Conservation (phyloP, 1,140 invertebrate genomes). For the Drosophila hydei region DNA sequence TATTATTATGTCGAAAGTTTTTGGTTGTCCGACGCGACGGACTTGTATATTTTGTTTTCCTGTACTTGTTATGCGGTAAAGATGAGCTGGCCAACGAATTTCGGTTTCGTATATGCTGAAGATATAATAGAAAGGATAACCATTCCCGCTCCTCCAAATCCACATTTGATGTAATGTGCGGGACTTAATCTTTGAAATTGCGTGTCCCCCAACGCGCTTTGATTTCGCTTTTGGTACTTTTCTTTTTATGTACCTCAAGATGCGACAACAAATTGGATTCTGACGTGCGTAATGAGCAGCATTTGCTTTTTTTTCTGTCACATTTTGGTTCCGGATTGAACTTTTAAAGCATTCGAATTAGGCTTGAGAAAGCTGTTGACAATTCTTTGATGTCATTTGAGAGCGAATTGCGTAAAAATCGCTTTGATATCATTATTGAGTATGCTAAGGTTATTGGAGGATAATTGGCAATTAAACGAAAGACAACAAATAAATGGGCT, state of each 20-base stretch:
- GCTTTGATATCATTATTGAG: constrained; percentile 36
- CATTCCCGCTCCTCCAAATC: not conserved
- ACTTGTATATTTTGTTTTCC: constrained; percentile 44
- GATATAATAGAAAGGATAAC: constrained; percentile 51
- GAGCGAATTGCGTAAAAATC: constrained; percentile 38
- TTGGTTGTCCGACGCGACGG: constrained; percentile 21
- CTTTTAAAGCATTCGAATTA: constrained; percentile 5
- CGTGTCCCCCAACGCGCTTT: constrained; percentile 59
- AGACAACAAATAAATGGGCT: too few relatives aligned
- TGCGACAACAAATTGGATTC: constrained; percentile 80
- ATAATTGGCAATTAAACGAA: constrained; percentile 12
- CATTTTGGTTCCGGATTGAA: constrained; percentile 4
- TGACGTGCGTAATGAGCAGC: constrained; percentile 74
- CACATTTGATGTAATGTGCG: constrained; percentile 64
- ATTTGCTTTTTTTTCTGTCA: constrained; percentile 34
- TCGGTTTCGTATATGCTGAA: constrained; percentile 3
- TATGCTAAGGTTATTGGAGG: not conserved
- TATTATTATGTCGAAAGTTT: constrained; percentile 77
- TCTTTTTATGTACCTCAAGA: constrained; percentile 61
- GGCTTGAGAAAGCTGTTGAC: constrained; percentile 4
- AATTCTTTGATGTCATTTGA: constrained; percentile 24
- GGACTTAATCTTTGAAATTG: constrained; percentile 76
- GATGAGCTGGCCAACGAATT: constrained; percentile 65
- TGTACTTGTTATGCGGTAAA: constrained; percentile 55
- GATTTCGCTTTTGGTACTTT: constrained; percentile 37